These are phyloP conservation scores for Amphiprion ocellaris DNA, from an alignment of 2,113 vertebrate genomes.

Conservation along the genomic window DNA sequence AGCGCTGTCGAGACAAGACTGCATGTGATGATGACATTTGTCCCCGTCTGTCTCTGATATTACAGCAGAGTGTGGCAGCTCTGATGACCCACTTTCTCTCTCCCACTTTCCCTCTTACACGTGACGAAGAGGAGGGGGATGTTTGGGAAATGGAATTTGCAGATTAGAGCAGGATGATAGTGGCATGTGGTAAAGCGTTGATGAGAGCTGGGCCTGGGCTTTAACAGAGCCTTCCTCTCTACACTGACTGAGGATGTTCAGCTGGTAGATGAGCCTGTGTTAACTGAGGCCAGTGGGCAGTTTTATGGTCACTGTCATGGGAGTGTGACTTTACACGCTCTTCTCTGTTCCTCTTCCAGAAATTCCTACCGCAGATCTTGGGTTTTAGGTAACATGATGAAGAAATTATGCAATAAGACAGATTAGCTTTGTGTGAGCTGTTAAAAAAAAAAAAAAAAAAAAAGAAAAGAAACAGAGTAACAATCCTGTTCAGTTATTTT, in stretches of 20 bases:
- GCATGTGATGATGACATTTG: conserved; percentile 68
- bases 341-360: conserved; percentile 25
- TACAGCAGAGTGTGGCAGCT: conserved; percentile 58
- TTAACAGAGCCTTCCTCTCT: conserved; percentile 31
- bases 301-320: conserved; percentile 60
- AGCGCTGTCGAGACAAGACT: conserved; percentile 37
- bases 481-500: not conserved
- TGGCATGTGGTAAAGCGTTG: conserved; percentile 68
- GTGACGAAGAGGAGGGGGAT: conserved; percentile 58
- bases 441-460: not conserved
- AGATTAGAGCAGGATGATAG: conserved; percentile 75
- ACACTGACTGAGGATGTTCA: conserved; percentile 28
- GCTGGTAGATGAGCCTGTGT: conserved; percentile 37
- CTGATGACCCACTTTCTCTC: conserved; percentile 81
- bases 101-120: conserved; percentile 61
- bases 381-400: conserved; percentile 3
- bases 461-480: no score
- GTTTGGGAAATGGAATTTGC: conserved; percentile 78
- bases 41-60: conserved; percentile 65
- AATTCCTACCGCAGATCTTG: conserved; percentile 35
- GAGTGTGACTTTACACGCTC: conserved; percentile 56
- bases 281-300: conserved; percentile 53
- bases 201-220: conserved; percentile 48
- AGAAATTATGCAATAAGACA: conserved; percentile 1
- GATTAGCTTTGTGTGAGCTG: not conserved